Conservation (phyloP, 2,888 invertebrate genomes). For the Serripes groenlandicus region DNA sequence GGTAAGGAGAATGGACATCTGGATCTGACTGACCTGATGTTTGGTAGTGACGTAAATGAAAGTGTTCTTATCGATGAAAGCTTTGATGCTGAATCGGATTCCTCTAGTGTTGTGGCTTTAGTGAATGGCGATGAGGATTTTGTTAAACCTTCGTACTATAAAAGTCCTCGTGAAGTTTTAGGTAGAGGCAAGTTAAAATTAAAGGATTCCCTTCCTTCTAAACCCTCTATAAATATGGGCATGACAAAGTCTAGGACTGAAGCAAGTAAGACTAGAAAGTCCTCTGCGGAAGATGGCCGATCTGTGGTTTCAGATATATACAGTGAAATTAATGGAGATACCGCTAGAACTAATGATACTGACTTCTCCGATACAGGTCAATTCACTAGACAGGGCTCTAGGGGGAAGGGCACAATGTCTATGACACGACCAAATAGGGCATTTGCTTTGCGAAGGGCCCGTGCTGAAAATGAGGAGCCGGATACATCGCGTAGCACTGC, state of each 20-base stretch:
- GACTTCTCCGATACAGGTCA: slow-evolving; percentile 85
- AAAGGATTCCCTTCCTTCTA: slow-evolving; percentile 63
- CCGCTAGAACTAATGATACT: slow-evolving; percentile 21
- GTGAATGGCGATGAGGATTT: slow-evolving; percentile 81
- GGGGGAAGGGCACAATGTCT: slow-evolving; percentile 81
- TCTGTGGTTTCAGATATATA: slow-evolving; percentile 78
- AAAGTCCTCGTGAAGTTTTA: slow-evolving; percentile 78
- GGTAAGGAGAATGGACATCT: slow-evolving; percentile 8
- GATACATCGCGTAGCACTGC: slow-evolving; percentile 62
- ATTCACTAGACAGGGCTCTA: slow-evolving; percentile 80
- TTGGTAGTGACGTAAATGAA: slow-evolving; percentile 45
- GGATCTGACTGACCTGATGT: slow-evolving; percentile 18
- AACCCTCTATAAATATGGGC: slow-evolving; percentile 65
- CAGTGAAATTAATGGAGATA: slow-evolving; percentile 69
- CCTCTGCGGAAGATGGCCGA: slow-evolving; percentile 50
- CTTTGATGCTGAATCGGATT: slow-evolving; percentile 76
- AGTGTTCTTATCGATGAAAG: slow-evolving; percentile 62
- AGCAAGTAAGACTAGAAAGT: slow-evolving; percentile 39
- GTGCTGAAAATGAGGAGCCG: slow-evolving; percentile 81
- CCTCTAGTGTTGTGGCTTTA: slow-evolving; percentile 79
- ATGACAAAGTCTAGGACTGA: slow-evolving; percentile 51
- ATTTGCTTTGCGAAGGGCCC: slow-evolving; percentile 90
- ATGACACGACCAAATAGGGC: slow-evolving; percentile 90
- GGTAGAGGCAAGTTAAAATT: slow-evolving; percentile 66
- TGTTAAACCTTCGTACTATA: slow-evolving; percentile 76